Evolutionary conservation across 2,797 vertebrate genomes (phyloP), one percentile per base, ranked within the genome.

Genomic region (Leucoraja ocellata): DNA sequence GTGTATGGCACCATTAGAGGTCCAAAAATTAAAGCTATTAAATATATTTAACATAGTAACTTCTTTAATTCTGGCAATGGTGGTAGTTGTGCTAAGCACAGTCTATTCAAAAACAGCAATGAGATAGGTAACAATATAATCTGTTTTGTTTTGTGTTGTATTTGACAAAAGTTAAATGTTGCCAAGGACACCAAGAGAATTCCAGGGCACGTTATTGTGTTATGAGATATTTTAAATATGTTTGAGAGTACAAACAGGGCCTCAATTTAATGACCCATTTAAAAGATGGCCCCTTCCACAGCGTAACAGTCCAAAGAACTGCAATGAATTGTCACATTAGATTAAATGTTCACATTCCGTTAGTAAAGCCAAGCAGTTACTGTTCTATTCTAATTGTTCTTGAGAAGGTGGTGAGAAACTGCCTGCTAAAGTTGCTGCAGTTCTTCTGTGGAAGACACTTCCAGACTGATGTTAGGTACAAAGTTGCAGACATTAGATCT

Each of bases 151-250:
- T 86, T 63, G 14, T 86, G 13, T 18, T 71, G 58, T 16, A 63
- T 63, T 86, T 63, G 28, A n/a, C 61, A 32, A 86, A 65, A 13
- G 28, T 86, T 86, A 86, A 63, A 63, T 86, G 61, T 86, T 86
- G 58, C 54, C 83, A 63, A 63, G 28, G 25, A 77, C 76, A 77
- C 1, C 28, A 77, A 6, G 65, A 63, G 58, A 86, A 32, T 28
- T 86, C 83, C 28, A 63, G 5, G 16, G 14, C 28, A 65, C 58
- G 61, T 63, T 61, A 2, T 6, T 2, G 13, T 86, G 83, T 14
- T 13, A 63, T 18, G 14, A 65, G 58, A 86, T 63, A 28, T 86
- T 63, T 86, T 63, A 86, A 65, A 28, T 65, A 65, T 11, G 14
- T 61, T 10, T 10, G 25, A 63, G 28, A 83, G 28, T 5, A 28